Evolutionary conservation across 1,140 invertebrate genomes (phyloP).

Genomic region (Cheumatopsyche charites): DNA sequence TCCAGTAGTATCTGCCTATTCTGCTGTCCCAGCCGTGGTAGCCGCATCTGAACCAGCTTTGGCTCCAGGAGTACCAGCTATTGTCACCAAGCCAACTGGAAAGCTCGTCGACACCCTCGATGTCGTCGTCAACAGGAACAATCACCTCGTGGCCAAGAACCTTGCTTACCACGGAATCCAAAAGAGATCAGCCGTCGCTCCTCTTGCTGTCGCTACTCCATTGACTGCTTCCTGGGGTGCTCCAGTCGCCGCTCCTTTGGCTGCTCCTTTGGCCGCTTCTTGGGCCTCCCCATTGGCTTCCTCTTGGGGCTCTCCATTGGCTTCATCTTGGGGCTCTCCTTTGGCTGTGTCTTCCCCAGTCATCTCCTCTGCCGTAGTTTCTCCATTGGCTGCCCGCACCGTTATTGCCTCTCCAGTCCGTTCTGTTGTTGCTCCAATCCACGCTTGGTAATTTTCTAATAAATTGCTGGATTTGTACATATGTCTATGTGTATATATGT

Average conservation of each 20-base stretch:
- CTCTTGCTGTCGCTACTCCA: constrained; percentile 50
- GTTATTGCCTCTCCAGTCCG: too few relatives aligned
- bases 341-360: too few relatives aligned
- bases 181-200: constrained; percentile 50
- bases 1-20: constrained; percentile 45
- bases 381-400: neutral
- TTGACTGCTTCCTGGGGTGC: neutral
- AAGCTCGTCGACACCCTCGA: constrained; percentile 58
- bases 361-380: neutral
- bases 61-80: constrained; percentile 49
- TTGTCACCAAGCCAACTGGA: constrained; percentile 55
- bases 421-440: neutral
- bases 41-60: constrained; percentile 45
- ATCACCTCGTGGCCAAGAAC: constrained; percentile 57
- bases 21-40: neutral
- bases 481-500: too few relatives aligned
- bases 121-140: constrained; percentile 58
- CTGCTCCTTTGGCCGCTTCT: neutral
- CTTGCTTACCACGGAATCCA: constrained; percentile 53
- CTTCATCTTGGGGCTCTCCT: neutral
- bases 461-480: too few relatives aligned
- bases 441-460: too few relatives aligned
- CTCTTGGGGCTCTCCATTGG: neutral
- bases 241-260: neutral
- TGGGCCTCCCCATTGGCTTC: neutral